A percentile compares a stretch with the other conserved stretches of the same genome.
Evolutionary conservation across 2,888 invertebrate species (phyloP).

Genomic region (Boloria selene): DNA sequence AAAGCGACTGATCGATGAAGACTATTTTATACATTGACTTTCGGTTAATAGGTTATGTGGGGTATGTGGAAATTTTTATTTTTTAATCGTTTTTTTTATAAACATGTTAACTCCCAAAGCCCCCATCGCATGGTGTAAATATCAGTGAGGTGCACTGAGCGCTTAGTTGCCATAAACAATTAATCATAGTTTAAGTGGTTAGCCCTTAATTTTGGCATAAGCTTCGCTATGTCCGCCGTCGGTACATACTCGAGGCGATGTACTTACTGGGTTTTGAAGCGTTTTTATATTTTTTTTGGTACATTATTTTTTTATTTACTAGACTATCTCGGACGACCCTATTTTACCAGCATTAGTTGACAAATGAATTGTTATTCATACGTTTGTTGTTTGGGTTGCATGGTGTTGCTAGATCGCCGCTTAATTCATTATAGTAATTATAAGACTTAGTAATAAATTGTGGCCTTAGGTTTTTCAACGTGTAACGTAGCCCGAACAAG

Average conservation of each 20-base stretch:
- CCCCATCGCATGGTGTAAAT: constrained; percentile 60
- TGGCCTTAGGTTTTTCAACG: constrained; percentile 70
- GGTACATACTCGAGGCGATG: constrained; percentile 36
- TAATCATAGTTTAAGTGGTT: constrained; percentile 70
- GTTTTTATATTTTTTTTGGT: constrained; percentile 27
- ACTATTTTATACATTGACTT: no score
- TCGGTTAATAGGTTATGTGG: no score
- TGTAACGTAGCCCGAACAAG: constrained; percentile 54
- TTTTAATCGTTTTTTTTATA: no score
- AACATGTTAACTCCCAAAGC: neutral
- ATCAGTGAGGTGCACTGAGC: constrained; percentile 72
- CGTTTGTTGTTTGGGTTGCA: no score
- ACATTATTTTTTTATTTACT: constrained; percentile 9
- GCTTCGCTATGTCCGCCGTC: constrained; percentile 36
- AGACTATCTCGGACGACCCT: neutral
- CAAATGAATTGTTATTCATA: no score
- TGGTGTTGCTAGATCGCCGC: constrained; percentile 45
- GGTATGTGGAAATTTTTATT: no score
- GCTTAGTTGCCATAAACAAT: constrained; percentile 81
- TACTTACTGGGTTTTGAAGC: constrained; percentile 34
- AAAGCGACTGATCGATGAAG: constrained; percentile 53
- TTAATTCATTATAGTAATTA: constrained; percentile 58
- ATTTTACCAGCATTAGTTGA: neutral
- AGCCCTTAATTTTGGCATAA: constrained; percentile 45
- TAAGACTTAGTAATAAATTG: constrained; percentile 74